A percentile compares a stretch with the other conserved stretches of the same genome.
These are phyloP conservation scores for Alsophila aescularia DNA, from an alignment of 2,888 invertebrate genomes.

Conservation along the genomic window DNA sequence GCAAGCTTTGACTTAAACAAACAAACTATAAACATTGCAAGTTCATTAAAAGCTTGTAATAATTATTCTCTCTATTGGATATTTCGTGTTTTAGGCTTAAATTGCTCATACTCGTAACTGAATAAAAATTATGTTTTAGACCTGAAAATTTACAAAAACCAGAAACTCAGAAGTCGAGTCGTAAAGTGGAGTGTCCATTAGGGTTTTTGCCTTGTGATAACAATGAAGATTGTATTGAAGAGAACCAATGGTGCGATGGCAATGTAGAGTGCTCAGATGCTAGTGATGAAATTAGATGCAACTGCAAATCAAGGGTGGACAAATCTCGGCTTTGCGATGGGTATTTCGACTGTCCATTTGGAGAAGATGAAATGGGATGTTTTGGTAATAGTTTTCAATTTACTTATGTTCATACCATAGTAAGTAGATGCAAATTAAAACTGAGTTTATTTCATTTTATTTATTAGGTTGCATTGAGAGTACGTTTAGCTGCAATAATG, in stretches of 20 bases:
- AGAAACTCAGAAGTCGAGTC: slow-evolving; percentile 44
- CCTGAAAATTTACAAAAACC: slow-evolving; percentile 38
- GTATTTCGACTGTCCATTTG: slow-evolving; percentile 91
- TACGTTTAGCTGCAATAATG: slow-evolving; percentile 88
- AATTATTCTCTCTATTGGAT: no score
- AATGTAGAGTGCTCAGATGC: slow-evolving; percentile 89
- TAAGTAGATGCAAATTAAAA: background rate
- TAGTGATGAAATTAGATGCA: slow-evolving; percentile 90
- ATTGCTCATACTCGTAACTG: no score
- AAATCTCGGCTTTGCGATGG: slow-evolving; percentile 90
- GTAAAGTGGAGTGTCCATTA: slow-evolving; percentile 58
- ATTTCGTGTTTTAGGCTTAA: no score
- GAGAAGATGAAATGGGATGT: slow-evolving; percentile 92
- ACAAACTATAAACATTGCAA: no score
- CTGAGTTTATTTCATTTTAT: background rate
- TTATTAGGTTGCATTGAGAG: slow-evolving; percentile 85
- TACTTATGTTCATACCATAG: background rate
- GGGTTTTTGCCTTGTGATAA: slow-evolving; percentile 59
- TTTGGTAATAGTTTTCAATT: slow-evolving; percentile 80
- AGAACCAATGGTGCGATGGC: slow-evolving; percentile 88
- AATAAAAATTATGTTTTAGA: slow-evolving; percentile 5
- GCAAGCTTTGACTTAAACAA: no score
- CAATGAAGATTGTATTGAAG: slow-evolving; percentile 81
- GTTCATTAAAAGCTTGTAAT: no score
- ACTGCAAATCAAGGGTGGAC: slow-evolving; percentile 88